A percentile compares a stretch with the other conserved stretches of the same genome.
Conservation (phyloP, 2,113 vertebrate genomes). For the Ameiurus melas region DNA sequence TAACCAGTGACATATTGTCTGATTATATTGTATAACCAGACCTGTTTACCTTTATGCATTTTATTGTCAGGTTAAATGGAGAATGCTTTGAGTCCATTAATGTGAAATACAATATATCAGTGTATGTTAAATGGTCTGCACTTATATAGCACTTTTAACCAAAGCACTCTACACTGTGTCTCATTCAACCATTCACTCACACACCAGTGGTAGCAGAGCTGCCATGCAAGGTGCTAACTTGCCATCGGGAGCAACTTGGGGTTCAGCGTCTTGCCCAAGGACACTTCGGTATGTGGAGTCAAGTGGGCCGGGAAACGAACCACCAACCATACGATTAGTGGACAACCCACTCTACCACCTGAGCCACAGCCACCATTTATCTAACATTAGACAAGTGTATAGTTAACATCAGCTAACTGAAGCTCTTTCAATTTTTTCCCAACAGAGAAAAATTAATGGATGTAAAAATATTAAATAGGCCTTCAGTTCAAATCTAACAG, state of each 20-base stretch:
- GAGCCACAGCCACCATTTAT: neutral
- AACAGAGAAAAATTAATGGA: neutral
- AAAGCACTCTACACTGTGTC: too few relatives aligned
- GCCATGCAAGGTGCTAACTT: too few relatives aligned
- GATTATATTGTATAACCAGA: neutral
- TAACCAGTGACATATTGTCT: neutral
- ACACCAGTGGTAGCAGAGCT: too few relatives aligned
- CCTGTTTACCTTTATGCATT: neutral
- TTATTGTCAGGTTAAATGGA: neutral
- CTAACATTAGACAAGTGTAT: neutral
- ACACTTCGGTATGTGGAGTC: too few relatives aligned
- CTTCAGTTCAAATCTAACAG: neutral
- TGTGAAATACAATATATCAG: neutral
- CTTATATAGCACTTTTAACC: too few relatives aligned
- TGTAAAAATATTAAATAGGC: neutral
- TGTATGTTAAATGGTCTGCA: neutral
- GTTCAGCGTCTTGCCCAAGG: too few relatives aligned
- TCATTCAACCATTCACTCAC: too few relatives aligned
- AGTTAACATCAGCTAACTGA: neutral
- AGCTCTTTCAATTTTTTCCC: neutral
- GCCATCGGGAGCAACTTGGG: too few relatives aligned
- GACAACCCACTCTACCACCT: too few relatives aligned
- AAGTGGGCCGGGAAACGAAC: too few relatives aligned
- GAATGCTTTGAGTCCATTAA: neutral
- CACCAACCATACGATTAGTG: too few relatives aligned